phyloP scores from a whole-genome alignment of 2,888 invertebrate genomes.

The Maniola hyperantus region DNA sequence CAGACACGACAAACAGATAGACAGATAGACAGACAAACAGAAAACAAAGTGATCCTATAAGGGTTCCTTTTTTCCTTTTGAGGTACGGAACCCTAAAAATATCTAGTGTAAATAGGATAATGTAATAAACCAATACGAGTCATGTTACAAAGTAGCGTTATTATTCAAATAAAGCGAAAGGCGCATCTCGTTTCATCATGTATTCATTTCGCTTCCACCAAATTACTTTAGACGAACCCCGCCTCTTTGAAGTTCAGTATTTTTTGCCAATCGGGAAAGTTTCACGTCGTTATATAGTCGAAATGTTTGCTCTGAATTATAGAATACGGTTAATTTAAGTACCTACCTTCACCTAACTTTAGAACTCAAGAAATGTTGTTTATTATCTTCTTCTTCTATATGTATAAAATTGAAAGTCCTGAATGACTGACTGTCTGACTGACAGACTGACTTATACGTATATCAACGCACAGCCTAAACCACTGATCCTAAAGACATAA shows the following conservation, averaged over 20 bases:
- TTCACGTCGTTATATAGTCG: constrained; percentile 10
- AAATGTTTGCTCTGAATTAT: constrained; percentile 6
- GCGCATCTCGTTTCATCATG: constrained; percentile 20
- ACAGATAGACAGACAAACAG: too few relatives aligned
- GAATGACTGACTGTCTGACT: too few relatives aligned
- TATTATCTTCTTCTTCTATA: too few relatives aligned
- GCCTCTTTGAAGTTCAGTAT: constrained; percentile 21
- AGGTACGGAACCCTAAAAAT: too few relatives aligned
- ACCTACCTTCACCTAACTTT: background rate
- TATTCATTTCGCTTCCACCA: constrained; percentile 17
- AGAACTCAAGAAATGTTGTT: background rate
- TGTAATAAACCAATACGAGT: background rate
- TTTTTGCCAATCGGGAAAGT: constrained; percentile 19
- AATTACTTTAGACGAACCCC: constrained; percentile 10
- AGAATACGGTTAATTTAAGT: background rate
- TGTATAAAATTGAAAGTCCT: too few relatives aligned
- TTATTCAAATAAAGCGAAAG: constrained; percentile 16
- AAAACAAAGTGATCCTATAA: too few relatives aligned
- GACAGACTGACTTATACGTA: too few relatives aligned
- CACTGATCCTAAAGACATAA: too few relatives aligned
- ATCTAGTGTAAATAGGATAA: too few relatives aligned
- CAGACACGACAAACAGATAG: too few relatives aligned
- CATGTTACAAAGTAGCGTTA: constrained; percentile 4
- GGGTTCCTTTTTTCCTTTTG: too few relatives aligned
- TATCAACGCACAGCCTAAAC: too few relatives aligned